Evolutionary conservation across 2,888 invertebrate genomes (phyloP), one percentile per base, ranked within the genome.

Genomic region (Heteropelma amictum): DNA sequence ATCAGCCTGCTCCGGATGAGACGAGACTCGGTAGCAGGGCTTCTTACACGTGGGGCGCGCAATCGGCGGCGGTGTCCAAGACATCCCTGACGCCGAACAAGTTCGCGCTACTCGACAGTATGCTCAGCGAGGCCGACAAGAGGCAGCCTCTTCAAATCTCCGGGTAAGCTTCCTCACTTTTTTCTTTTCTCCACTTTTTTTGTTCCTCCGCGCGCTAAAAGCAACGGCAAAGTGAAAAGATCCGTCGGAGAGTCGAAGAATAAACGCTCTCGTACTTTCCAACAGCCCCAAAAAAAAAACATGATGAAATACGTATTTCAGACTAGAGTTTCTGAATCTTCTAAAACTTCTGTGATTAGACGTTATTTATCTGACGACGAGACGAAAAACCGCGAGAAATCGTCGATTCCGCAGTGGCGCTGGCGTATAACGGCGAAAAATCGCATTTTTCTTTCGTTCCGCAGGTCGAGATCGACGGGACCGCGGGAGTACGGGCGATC

Each of bases 51-150:
- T 88, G 88, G 84, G 72, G 76, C 12, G 64, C 70, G 6, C 54
- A 81, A 30, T 60, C 73, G n/a, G 77, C 78, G 23, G 78, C 72
- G 40, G 60, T 67, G 40, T 78, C 83, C 7, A 84, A 88, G 60
- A 70, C 76, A 30, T 33, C n/a, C n/a, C n/a, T 76, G 38, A 89
- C 88, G 47, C 83, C 87, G 23, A 92, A 92, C 79, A 91, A 90
- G 86, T 92, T 88, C 79, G 89, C 91, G 17, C 84, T 88, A 14
- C 85, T 92, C 71, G 91, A 91, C 65, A 89, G 87, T 78, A 85
- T 89, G 42, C 61, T 82, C 49, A 79, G 81, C 23, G 82, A 86
- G 6, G 90, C 90, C 40, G 81, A 85, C 74, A 87, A 88, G 2
- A 80, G 85, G 70, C 80, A 80, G 28, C 75, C 77, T 12, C 77